Evolutionary conservation across 1,140 invertebrate genomes (phyloP), one percentile per base, ranked within the genome.

Genomic region (Gonatopus flavifemur): DNA sequence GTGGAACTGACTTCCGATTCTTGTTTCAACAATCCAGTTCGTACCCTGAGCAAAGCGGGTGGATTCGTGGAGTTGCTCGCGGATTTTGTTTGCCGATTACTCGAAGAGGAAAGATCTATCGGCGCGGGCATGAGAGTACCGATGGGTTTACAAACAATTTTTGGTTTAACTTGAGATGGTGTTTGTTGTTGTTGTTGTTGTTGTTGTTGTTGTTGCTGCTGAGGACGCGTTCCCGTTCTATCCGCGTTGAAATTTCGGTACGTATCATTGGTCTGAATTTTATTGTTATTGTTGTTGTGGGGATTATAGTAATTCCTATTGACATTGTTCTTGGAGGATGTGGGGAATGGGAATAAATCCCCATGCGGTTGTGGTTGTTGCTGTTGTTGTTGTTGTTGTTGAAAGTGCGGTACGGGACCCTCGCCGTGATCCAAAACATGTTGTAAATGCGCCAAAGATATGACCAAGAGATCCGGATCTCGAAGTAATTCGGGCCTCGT

Each of bases 381-480:
- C 16, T 31, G 32, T 13, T 33, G n/a, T 13, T 40, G 20, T 41
- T 62, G 60, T 0, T 31, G 32, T 5, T 58, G 55, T 15, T 55
- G 52, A 20, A 49, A 48, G 33, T 55, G 63, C 32, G 61, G 39
- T 9, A 60, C 61, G 2, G 64, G 53, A n/a, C 57, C 63, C 8
- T 74, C 69, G 19, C 64, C 72, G 49, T 70, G 62, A 50, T 77
- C 73, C 19, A 90, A 66, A 16, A 90, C 85, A n/a, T 82, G 82
- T 71, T 90, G 88, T 16, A 92, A 70, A 74, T 90, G 88, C 3
- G 84, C 80, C 59, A 91, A 74, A 19, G 87, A 88, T 55, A 92
- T 86, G 1, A 90, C 88, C 5, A 91, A 67, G 44, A 91, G 83
- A 67, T 91, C 88, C 4, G 88, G 88, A 73, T 91, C 88, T 61